phyloP scores from a whole-genome alignment of 2,888 invertebrate genomes.

The Lordiphosa andalusiaca region DNA sequence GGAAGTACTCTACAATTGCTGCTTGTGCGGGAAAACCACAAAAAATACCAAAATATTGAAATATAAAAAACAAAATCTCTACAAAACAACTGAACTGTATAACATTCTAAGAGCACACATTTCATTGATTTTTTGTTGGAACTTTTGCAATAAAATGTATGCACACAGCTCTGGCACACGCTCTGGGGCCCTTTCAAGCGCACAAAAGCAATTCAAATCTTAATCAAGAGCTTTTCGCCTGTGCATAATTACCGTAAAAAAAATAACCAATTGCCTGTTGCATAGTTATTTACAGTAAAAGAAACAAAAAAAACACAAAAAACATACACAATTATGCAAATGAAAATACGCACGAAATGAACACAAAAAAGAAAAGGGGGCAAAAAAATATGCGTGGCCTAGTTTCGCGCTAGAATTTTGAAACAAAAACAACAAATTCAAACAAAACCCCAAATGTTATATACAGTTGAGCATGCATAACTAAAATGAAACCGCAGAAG shows the following conservation, averaged over 20 bases:
- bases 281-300: slow-evolving; percentile 6
- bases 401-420: neutral
- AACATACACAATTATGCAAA: neutral
- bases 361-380: slow-evolving; percentile 8
- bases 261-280: slow-evolving; percentile 20
- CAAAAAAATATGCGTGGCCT: slow-evolving; percentile 13
- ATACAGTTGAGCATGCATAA: slow-evolving; percentile 6
- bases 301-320: neutral
- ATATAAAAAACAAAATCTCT: neutral
- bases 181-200: no score
- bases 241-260: no score
- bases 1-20: slow-evolving; percentile 21
- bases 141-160: no score
- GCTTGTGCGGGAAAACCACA: slow-evolving; percentile 20
- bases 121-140: neutral
- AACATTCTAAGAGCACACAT: neutral
- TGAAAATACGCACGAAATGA: slow-evolving; percentile 4
- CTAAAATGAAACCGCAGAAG: slow-evolving; percentile 1
- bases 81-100: neutral
- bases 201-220: no score
- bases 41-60: neutral
- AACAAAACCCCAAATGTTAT: slow-evolving; percentile 5
- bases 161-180: no score
- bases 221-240: no score
- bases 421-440: slow-evolving; percentile 8